phyloP scores from a whole-genome alignment of 2,797 vertebrate species.

The Lepilemur septentrionalis region DNA sequence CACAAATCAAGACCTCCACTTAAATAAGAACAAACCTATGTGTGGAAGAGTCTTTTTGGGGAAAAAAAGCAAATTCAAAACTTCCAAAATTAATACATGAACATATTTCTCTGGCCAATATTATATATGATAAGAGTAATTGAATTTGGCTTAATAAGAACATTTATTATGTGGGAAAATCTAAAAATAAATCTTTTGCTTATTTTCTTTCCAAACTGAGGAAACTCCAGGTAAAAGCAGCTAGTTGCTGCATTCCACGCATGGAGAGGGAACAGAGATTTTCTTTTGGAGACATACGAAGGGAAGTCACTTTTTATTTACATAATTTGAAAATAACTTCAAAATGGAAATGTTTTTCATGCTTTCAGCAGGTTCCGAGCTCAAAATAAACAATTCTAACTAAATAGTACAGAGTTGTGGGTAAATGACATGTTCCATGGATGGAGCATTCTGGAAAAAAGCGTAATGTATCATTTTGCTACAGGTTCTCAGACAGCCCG shows the following conservation, averaged over 20 bases:
- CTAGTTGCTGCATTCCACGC: conserved; percentile 35
- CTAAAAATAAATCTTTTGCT: conserved; percentile 55
- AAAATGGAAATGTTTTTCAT: conserved; percentile 43
- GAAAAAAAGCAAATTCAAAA: not conserved
- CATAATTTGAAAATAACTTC: conserved; percentile 60
- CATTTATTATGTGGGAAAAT: not conserved
- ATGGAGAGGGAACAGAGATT: not conserved
- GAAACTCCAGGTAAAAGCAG: conserved; percentile 36
- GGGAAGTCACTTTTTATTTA: conserved; percentile 56
- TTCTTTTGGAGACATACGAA: conserved; percentile 38
- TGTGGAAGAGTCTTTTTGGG: not conserved
- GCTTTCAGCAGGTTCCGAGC: not conserved
- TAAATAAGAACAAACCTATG: not conserved
- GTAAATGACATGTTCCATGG: conserved; percentile 32
- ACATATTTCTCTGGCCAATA: not conserved
- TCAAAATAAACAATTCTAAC: conserved; percentile 42
- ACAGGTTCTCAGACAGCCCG: conserved; percentile 52
- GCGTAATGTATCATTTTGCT: conserved; percentile 40
- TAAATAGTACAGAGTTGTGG: not conserved
- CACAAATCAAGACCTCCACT: not conserved
- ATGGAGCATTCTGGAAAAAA: conserved; percentile 30
- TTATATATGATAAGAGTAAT: not conserved
- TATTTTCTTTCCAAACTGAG: conserved; percentile 56
- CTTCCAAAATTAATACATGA: not conserved
- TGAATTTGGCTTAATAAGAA: not conserved